Evolutionary conservation across 2,888 invertebrate genomes (phyloP).

Genomic region (Melikaiella ostensackeni): DNA sequence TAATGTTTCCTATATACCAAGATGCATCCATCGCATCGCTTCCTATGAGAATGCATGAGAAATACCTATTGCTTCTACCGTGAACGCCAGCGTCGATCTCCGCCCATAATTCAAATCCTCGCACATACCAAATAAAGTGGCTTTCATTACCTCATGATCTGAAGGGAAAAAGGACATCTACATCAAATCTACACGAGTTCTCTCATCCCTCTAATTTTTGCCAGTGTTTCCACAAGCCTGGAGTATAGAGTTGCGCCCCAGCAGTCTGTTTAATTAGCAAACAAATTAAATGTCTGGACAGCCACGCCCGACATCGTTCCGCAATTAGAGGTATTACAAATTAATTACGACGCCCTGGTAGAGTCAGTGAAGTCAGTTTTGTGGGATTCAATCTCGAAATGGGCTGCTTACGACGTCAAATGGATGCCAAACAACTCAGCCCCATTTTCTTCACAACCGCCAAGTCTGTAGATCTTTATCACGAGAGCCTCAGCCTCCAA

Average conservation of each 20-base stretch:
- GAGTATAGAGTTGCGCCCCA: slow-evolving; percentile 25
- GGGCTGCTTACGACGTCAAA: slow-evolving; percentile 59
- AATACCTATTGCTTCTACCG: no score
- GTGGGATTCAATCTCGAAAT: slow-evolving; percentile 69
- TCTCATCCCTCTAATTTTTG: neutral
- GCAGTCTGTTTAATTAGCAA: slow-evolving; percentile 69
- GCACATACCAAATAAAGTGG: neutral
- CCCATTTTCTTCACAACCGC: neutral
- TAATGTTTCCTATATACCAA: no score
- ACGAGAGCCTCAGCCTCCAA: neutral
- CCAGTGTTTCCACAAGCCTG: neutral
- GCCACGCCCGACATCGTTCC: slow-evolving; percentile 62
- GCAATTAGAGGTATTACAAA: slow-evolving; percentile 73
- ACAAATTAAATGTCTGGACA: slow-evolving; percentile 68
- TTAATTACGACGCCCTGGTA: slow-evolving; percentile 66
- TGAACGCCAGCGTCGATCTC: no score
- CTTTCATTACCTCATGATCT: neutral
- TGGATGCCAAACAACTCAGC: slow-evolving; percentile 59
- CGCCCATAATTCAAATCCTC: no score
- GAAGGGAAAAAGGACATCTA: neutral
- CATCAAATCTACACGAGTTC: neutral
- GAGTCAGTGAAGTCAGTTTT: slow-evolving; percentile 60
- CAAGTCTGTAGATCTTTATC: neutral
- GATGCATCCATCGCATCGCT: no score
- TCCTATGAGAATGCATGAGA: no score